Evolutionary conservation across 1,140 invertebrate genomes (phyloP), one percentile per base, ranked within the genome.

Genomic region (Temnothorax nylanderi): DNA sequence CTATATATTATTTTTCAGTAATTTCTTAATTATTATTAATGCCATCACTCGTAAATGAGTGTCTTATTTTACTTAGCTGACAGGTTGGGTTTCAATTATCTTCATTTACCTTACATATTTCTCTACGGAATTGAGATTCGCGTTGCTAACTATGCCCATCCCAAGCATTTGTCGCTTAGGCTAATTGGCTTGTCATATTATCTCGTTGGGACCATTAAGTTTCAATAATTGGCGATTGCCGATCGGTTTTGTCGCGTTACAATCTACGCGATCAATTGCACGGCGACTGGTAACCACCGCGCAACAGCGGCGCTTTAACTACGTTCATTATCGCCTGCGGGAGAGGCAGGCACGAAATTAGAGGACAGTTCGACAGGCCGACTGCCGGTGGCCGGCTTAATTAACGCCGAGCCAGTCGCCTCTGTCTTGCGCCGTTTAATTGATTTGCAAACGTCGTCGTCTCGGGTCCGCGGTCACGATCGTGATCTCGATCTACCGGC

Each of bases 381-480:
- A 85, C 34, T 69, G 44, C 67, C 58, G 80, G 62, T 81, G 86
- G 74, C 65, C 16, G 87, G 85, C 85, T 91, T 91, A 92, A 92
- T 92, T 92, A 92, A 91, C 90, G 72, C 71, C 82, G 64, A 74
- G 77, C 21, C 54, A 85, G 82, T 91, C 88, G 81, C 76, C 76
- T 88, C 84, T 88, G 47, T 32, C 56, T 34, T 41, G 54, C 21
- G 51, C 47, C 58, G 86, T 89, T 93, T 94, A 94, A 94, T 94
- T 93, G 93, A 94, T 94, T 94, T 93, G 92, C 82, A 92, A 91
- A 94, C 90, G 90, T 86, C 78, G 62, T 90, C 60, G 78, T 54
- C 81, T 82, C 77, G 64, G 32, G 82, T 69, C 80, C 49, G 88
- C 87, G 85, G 86, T 91, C 91, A 88, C 86, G 90, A 92, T 91